Base-by-base conservation (phyloP, 2,113 vertebrate genomes). In the Craseonycteris thonglongyai region DNA sequence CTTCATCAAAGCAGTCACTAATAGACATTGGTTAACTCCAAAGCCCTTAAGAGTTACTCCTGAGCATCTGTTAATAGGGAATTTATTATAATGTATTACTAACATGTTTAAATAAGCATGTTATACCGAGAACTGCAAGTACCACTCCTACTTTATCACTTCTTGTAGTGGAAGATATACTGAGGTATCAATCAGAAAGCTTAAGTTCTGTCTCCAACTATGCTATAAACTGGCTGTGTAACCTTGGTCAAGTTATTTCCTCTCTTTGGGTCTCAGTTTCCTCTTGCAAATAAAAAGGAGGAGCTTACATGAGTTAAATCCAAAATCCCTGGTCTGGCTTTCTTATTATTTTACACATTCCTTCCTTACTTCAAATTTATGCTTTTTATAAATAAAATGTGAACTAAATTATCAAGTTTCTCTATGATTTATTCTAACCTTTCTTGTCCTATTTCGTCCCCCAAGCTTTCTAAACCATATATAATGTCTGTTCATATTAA, bases 51-150 rank as follows among this genome's bases (percentile, higher is more conserved):
- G 21, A 86, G 33, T 68, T 66, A 5, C 0, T 0, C n/a, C 65
- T 88, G 69, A 96, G 86, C 33, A 95, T 93, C 14, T 82, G 30
- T 81, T 95, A 74, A 68, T 40, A 80, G 89, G 47, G 72, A 91
- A 95, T 91, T 94, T 51, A n/a, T 66, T 40, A 74, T 26, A 3
- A 89, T 74, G 15, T 26, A 63, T 91, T 85, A 78, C 61, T 93
- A 88, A 10, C 63, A 84, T 78, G 59, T 95, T 97, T 91, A 93
- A 90, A 85, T 92, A 96, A 66, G 30, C 49, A 91, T 82, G 68
- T 88, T 88, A 86, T 63, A 76, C 12, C 26, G 94, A 85, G 94
- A 95, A 91, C 33, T 75, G 12, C 21, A 96, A 90, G 22, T 78
- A 74, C 2, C 9, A 58, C 47, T 79, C n/a, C 79, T n/a, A n/a